Evolutionary conservation across 2,113 vertebrate species (phyloP), one percentile per base, ranked within the genome.

Genomic region (Clinocottus analis): DNA sequence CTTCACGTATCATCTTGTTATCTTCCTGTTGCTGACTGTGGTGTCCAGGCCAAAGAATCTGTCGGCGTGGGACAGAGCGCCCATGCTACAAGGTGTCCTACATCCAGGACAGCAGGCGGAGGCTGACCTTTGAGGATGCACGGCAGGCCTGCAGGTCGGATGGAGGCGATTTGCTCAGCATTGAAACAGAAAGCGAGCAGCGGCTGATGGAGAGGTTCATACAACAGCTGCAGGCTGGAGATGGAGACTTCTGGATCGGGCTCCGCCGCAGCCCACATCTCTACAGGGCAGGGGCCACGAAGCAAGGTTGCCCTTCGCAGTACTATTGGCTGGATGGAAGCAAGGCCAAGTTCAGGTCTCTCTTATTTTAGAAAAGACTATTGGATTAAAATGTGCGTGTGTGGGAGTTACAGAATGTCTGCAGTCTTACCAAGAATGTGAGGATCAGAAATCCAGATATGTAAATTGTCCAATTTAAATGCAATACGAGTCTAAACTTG

Each of bases 191-290:
- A 17, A 94, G 93, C 0, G 97, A 99, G 87, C 98, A 99, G 89
- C 95, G 81, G 0, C 88, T 99, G 80, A 94, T 99, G 2, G 95
- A 97, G 65, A 95, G 90, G 0, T 95, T 98, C 31, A 93, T 99
- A 65, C 86, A 89, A 66, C 93, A 93, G 75, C 93, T 98, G 67
- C 75, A 87, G 39, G 92, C 94, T 0, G 93, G 95, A 0, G 96
- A 97, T 66, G 97, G 97, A 0, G 96, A 98, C 77, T 99, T 98
- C 92, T 99, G 97, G 97, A 97, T 99, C 1, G 98, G 98, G 27
- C 95, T 99, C 0, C 91, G 88, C 16, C 96, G 96, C 79, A 93
- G 10, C 9, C 92, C 87, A 84, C 79, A 88, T 67, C 58, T 79
- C 79, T 7, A 85, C 60, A 85, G 68, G 21, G 87, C 93, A 1